A percentile compares a stretch with the other conserved stretches of the same genome.
Evolutionary conservation across 2,888 invertebrate genomes (phyloP).

Genomic region (Imbricaverruca yamaguchii): DNA sequence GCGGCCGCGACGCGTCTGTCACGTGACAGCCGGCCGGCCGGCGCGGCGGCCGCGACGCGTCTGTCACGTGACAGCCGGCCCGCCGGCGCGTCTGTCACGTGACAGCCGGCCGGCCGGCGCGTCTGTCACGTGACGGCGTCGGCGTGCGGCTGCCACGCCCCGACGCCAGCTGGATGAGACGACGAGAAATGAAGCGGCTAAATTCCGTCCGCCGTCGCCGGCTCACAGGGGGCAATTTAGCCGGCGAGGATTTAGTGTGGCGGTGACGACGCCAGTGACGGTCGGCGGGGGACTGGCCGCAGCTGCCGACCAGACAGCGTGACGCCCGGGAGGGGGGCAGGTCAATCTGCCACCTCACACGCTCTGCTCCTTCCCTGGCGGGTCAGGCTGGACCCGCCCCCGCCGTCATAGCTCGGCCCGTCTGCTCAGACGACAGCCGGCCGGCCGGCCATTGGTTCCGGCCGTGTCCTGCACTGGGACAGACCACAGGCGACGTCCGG

Average conservation of each 20-base stretch:
- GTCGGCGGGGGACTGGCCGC: neutral
- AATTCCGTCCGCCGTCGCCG: constrained; percentile 22
- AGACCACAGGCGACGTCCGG: too few species aligned
- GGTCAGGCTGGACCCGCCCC: too few species aligned
- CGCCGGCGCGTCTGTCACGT: constrained; percentile 79
- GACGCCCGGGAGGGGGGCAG: neutral
- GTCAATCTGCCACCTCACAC: too few species aligned
- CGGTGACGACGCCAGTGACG: neutral
- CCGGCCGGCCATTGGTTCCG: too few species aligned
- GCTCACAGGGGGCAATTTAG: neutral
- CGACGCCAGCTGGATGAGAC: constrained; percentile 36
- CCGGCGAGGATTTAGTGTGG: neutral
- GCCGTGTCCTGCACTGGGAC: too few species aligned
- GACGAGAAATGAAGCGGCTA: constrained; percentile 38
- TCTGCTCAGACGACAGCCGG: too few species aligned
- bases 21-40: constrained; percentile 78
- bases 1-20: constrained; percentile 56
- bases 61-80: neutral
- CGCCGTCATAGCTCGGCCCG: too few species aligned
- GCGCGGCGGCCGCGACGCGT: constrained; percentile 55
- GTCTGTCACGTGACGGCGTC: too few species aligned
- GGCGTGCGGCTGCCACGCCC: constrained; percentile 86
- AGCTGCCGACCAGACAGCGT: neutral
- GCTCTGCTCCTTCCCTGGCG: too few species aligned
- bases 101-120: constrained; percentile 67